A percentile compares a stretch with the other conserved stretches of the same genome.
phyloP scores from a whole-genome alignment of 2,888 invertebrate genomes.

The Eudasyphora cyanicolor region DNA sequence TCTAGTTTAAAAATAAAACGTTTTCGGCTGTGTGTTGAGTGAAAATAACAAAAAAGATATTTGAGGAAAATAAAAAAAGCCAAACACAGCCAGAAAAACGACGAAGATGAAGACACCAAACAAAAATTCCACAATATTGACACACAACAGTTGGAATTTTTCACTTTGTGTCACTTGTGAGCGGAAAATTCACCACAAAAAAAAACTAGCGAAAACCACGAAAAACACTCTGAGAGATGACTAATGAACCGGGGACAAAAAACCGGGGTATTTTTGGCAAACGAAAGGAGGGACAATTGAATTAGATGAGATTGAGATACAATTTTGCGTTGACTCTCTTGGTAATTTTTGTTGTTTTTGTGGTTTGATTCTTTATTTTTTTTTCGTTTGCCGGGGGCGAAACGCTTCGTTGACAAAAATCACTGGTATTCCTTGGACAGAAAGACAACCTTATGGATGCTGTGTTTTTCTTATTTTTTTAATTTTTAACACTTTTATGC shows the following conservation, averaged over 20 bases:
- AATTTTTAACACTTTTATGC: not conserved
- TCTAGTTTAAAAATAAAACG: constrained; percentile 49
- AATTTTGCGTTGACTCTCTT: too few relatives aligned
- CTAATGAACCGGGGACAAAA: constrained; percentile 4
- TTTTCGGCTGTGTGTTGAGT: constrained; percentile 9
- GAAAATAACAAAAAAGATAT: constrained; percentile 14
- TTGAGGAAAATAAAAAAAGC: not conserved
- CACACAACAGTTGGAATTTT: constrained; percentile 32
- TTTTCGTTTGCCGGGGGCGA: not conserved
- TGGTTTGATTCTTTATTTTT: too few relatives aligned
- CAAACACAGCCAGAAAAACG: not conserved
- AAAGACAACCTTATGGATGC: not conserved
- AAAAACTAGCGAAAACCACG: constrained; percentile 1
- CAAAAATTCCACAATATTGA: constrained; percentile 35
- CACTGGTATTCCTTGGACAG: not conserved
- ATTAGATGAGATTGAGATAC: not conserved
- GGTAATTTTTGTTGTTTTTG: not conserved
- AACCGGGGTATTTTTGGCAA: not conserved
- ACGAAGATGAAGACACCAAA: not conserved
- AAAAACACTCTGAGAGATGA: constrained; percentile 2
- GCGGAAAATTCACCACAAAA: not conserved
- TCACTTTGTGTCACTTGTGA: constrained; percentile 27
- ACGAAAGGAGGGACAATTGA: not conserved
- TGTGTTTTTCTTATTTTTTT: not conserved
- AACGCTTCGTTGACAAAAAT: not conserved